Evolutionary conservation across 1,140 invertebrate species (phyloP).

Genomic region (Caenorhabditis brenneri): DNA sequence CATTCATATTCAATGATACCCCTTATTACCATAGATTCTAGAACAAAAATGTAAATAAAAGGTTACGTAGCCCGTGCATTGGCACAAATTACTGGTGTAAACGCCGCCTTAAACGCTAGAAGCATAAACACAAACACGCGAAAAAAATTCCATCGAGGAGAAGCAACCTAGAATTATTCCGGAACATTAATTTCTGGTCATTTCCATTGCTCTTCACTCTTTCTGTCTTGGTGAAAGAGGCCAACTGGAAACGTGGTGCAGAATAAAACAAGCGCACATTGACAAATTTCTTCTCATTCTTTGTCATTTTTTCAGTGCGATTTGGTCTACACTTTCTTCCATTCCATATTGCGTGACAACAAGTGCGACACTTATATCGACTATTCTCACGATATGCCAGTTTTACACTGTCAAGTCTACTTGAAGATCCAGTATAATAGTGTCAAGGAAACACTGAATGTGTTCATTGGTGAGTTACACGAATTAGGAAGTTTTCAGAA

Average conservation of each 20-base stretch:
- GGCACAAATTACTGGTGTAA: too few relatives aligned
- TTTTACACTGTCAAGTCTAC: slow-evolving; percentile 37
- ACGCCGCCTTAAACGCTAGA: too few relatives aligned
- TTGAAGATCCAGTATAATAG: slow-evolving; percentile 37
- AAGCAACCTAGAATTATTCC: slow-evolving; percentile 7
- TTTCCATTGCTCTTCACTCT: background rate
- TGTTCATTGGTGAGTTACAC: slow-evolving; percentile 46
- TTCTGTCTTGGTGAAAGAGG: background rate
- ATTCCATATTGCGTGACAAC: slow-evolving; percentile 83
- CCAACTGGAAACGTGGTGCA: background rate
- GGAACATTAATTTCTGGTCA: slow-evolving; percentile 3
- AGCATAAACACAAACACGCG: background rate
- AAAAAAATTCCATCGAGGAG: background rate
- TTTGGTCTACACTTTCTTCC: slow-evolving; percentile 96
- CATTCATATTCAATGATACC: too few relatives aligned
- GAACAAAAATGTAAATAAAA: background rate
- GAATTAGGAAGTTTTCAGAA: background rate
- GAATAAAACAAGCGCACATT: background rate
- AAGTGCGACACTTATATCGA: slow-evolving; percentile 73
- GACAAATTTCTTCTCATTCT: background rate
- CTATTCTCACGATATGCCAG: background rate
- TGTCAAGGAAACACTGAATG: slow-evolving; percentile 7
- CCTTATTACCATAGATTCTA: too few relatives aligned
- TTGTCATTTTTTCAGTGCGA: slow-evolving; percentile 80
- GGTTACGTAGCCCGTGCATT: too few relatives aligned